Base-by-base conservation (phyloP, 2,797 vertebrate species). In the Harpagifer antarcticus region DNA sequence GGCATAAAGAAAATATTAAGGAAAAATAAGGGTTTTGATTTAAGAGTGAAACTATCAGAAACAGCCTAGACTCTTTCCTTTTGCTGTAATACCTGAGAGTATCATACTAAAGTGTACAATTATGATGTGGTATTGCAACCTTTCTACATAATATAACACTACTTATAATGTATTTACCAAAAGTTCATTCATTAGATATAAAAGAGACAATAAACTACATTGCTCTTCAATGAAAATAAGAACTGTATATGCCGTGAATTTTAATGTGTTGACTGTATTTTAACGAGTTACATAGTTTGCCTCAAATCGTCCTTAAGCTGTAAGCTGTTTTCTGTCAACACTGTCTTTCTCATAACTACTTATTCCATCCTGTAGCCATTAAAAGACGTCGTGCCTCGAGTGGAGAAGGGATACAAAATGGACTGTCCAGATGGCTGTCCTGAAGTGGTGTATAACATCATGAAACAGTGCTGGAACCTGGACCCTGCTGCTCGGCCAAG, bases 351-450 rank as follows among this genome's bases (percentile, higher is more conserved):
- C 5, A 56, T 54, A 49, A 55, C 31, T 63, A 27, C 17, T 68
- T 17, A 0, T 85, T 7, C 9, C 9, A 3, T 48, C 72, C 61
- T 53, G 3, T 78, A 98, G 97, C 94, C 97, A 58, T 94, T 98
- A 75, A 98, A 99, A 94, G 97, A 99, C 0, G 98, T 99, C 14
- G 97, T 98, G 52, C 96, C 97, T 48, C 96, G 96, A 0, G 97
- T 99, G 81, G 97, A 99, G 91, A 98, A 96, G 86, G 98, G 98
- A 82, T 99, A 99, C 86, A 98, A 96, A 92, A 99, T 99, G 98
- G 97, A 98, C 4, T 93, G 97, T 77, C 98, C 98, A 0, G 98
- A 99, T 0, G 97, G 97, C 64, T 99, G 98, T 81, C 95, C 98
- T 0, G 89, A 95, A 0, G 94, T 96, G 0, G 97, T 99, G 83